Evolutionary conservation across 2,888 invertebrate genomes (phyloP), one percentile per base, ranked within the genome.

Genomic region (Philaethria dido): DNA sequence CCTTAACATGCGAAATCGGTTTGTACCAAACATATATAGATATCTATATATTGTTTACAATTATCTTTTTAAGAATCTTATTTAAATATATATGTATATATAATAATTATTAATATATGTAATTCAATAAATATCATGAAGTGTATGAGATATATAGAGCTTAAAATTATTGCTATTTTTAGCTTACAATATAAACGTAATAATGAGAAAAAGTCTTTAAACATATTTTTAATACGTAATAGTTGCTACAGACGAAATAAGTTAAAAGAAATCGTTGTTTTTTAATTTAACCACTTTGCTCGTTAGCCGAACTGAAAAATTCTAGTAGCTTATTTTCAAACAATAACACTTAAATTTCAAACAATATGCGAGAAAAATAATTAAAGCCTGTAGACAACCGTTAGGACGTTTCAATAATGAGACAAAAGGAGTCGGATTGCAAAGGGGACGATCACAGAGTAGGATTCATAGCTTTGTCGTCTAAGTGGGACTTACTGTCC

Each of bases 401-500:
- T 81, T 84, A 78, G 72, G 80, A 74, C 85, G 72, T 84, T 85
- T 81, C 75, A 70, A 72, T 77, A 78, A 75, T 75, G 77, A 70
- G 70, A 71, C 71, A 74, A 75, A 76, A 73, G 75, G 72, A 79
- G 78, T 77, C 77, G 76, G 77, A 79, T 78, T 77, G 78, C 78
- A 79, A 82, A 83, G 83, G 81, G 85, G 80, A 69, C 80, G 74
- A 73, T 73, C 72, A 70, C 72, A 72, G 72, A 73, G 74, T 67
- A 70, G 67, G 78, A 80, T 77, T 78, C 81, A 73, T 78, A 78
- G 84, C 86, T 86, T 85, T 85, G 87, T 83, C 78, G 76, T 78
- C 79, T 78, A 81, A 87, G 87, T 85, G 86, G 82, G 82, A 80
- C 87, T 87, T 84, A 83, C 79, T 82, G 82, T 80, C 80, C 75